These are phyloP conservation scores for Lepidochitona cinerea DNA, from an alignment of 2,888 invertebrate genomes.

Conservation along the genomic window DNA sequence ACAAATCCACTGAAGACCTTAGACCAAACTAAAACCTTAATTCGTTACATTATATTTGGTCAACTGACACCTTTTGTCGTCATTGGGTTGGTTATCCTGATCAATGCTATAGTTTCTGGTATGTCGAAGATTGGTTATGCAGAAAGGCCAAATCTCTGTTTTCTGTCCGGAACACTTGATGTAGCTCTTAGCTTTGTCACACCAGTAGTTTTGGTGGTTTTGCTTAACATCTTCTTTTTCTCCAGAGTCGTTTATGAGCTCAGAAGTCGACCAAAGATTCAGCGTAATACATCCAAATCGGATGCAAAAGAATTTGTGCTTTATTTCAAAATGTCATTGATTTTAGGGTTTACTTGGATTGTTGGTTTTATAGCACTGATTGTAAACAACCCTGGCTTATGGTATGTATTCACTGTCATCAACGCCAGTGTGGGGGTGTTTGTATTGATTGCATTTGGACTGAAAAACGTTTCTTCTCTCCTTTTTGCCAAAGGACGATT, in stretches of 20 bases:
- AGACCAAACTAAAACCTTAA: background rate
- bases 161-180: background rate
- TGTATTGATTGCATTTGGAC: background rate
- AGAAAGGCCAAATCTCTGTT: background rate
- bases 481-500: too few species aligned
- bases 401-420: conserved; percentile 2
- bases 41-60: background rate
- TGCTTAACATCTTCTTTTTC: background rate
- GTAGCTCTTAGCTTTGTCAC: background rate
- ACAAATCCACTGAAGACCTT: background rate
- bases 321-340: background rate
- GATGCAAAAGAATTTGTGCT: background rate
- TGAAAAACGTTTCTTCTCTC: background rate
- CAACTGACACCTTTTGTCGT: background rate
- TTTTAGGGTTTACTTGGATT: conserved; percentile 1
- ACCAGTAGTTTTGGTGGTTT: background rate
- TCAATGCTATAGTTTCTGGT: background rate
- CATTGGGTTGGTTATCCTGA: background rate
- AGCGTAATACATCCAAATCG: background rate
- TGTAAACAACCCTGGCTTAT: background rate
- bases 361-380: background rate
- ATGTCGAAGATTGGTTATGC: background rate
- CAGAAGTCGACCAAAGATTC: background rate
- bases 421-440: conserved; percentile 1
- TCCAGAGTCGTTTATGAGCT: background rate